Evolutionary conservation across 1,140 invertebrate species (phyloP).

Genomic region (Drosophila gunungcola): DNA sequence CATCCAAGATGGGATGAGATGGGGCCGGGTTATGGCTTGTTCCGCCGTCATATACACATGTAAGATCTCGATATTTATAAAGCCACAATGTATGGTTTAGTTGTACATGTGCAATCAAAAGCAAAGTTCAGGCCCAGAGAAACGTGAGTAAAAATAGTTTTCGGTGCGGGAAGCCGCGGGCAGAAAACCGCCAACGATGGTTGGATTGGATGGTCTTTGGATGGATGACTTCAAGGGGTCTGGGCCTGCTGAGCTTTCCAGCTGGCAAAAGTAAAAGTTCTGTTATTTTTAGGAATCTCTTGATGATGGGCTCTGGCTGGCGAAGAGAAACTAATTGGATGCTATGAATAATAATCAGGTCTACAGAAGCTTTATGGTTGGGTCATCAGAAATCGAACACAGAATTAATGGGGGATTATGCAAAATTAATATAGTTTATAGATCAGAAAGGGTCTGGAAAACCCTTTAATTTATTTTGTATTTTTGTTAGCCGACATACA

Average conservation of each 20-base stretch:
- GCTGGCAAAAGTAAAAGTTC: conserved; percentile 77
- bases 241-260: conserved; percentile 38
- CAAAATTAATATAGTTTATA: conserved; percentile 10
- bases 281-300: conserved; percentile 60
- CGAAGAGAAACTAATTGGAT: conserved; percentile 27
- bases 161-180: conserved; percentile 30
- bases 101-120: conserved; percentile 58
- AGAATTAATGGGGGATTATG: conserved; percentile 29
- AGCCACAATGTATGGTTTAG: conserved; percentile 55
- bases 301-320: conserved; percentile 25
- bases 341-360: conserved; percentile 18
- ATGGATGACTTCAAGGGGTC: conserved; percentile 19
- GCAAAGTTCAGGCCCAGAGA: conserved; percentile 50
- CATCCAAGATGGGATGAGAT: conserved; percentile 18
- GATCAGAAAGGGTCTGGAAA: background rate
- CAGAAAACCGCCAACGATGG: conserved; percentile 24
- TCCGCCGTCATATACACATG: conserved; percentile 61
- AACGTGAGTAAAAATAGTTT: conserved; percentile 69
- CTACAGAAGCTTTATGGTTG: conserved; percentile 20
- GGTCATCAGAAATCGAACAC: conserved; percentile 37
- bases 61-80: conserved; percentile 59
- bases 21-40: conserved; percentile 70
- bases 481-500: too few species aligned
- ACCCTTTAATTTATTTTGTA: background rate
- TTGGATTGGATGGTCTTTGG: conserved; percentile 11